These are phyloP conservation scores for Rhagium mordax DNA, from an alignment of 2,888 invertebrate species.

Conservation along the genomic window DNA sequence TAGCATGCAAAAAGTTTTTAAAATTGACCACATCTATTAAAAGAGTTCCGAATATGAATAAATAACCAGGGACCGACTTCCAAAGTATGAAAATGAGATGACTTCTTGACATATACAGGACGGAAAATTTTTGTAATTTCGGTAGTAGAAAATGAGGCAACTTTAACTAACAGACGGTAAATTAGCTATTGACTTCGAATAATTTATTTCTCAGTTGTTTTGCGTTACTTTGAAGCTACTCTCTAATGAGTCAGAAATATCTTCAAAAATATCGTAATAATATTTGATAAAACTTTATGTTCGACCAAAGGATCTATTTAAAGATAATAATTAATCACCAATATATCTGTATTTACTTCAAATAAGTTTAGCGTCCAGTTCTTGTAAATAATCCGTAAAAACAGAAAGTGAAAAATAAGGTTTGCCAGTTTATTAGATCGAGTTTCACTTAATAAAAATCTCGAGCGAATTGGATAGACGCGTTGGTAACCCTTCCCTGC, in stretches of 20 bases:
- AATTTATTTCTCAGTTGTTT: too few species aligned
- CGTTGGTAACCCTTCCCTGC: constrained; percentile 55
- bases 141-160: too few species aligned
- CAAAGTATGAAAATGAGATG: constrained; percentile 2
- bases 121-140: neutral
- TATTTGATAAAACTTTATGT: too few species aligned
- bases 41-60: constrained; percentile 46
- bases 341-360: neutral
- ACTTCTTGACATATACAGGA: neutral
- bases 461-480: constrained; percentile 50
- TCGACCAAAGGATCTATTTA: too few species aligned
- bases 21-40: constrained; percentile 48
- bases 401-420: constrained; percentile 6
- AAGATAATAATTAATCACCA: neutral
- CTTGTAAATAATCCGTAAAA: constrained; percentile 7
- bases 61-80: constrained; percentile 31
- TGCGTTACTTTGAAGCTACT: too few species aligned
- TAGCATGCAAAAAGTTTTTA: constrained; percentile 49
- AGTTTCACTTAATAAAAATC: constrained; percentile 55
- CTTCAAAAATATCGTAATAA: too few species aligned
- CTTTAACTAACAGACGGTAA: too few species aligned
- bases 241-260: too few species aligned
- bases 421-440: constrained; percentile 47
- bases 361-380: neutral
- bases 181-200: too few species aligned